phyloP scores from a whole-genome alignment of 2,113 vertebrate species.

The Calypte anna region DNA sequence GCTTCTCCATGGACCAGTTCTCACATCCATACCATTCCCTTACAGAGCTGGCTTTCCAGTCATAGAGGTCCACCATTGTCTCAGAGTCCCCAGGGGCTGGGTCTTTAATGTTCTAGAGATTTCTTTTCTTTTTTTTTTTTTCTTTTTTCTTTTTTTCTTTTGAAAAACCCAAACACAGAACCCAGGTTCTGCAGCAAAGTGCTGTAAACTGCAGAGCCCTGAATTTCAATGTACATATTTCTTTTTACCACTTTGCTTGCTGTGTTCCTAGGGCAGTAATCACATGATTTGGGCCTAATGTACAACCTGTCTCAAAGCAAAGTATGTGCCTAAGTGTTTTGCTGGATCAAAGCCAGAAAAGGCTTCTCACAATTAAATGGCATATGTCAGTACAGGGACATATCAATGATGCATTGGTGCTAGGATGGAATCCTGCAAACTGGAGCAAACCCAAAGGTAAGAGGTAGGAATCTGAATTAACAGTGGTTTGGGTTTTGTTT shows the following conservation, averaged over 20 bases:
- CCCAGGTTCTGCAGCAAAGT: accelerated
- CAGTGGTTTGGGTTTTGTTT: no score
- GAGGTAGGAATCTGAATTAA: background rate
- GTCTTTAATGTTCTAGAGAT: background rate
- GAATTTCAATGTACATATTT: background rate
- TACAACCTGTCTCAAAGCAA: background rate
- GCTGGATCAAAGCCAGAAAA: background rate
- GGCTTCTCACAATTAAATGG: background rate
- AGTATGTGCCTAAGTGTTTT: background rate
- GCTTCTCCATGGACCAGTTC: background rate
- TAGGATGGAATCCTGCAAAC: background rate
- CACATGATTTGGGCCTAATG: background rate
- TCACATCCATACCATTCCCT: background rate
- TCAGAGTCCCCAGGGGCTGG: background rate
- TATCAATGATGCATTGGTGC: background rate
- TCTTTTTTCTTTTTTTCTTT: background rate
- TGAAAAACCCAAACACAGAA: background rate
- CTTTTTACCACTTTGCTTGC: background rate
- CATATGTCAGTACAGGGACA: accelerated
- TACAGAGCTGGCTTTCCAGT: background rate
- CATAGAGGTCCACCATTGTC: background rate
- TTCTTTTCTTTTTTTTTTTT: background rate
- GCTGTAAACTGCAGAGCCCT: background rate
- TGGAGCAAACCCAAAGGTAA: background rate
- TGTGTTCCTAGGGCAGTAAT: background rate